Conservation (phyloP, 2,113 vertebrate species). For the Ammodramus savannarum region DNA sequence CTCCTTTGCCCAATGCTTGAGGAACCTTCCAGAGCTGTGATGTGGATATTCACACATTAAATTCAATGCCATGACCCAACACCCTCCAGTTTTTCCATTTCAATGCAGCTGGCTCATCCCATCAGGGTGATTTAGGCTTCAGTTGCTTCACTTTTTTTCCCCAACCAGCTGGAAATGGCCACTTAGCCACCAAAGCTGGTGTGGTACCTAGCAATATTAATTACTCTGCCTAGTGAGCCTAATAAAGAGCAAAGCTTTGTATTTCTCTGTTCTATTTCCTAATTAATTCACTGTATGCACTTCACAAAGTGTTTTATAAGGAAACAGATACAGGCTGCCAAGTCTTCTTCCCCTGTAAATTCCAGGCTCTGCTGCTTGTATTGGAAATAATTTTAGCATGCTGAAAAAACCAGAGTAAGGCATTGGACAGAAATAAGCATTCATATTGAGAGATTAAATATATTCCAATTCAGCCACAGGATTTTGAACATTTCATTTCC, state of each 20-base stretch:
- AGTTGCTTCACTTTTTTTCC: not conserved
- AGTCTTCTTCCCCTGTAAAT: not conserved
- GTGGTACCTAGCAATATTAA: not conserved
- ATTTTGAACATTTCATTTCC: not conserved
- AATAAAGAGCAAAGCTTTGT: not conserved
- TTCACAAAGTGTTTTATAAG: not conserved
- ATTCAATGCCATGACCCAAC: fast-evolving
- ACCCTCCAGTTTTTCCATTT: not conserved
- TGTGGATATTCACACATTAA: not conserved
- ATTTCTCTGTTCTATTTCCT: not conserved
- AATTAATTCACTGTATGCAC: not conserved
- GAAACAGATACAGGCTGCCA: not conserved
- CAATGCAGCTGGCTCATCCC: not conserved
- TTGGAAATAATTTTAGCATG: not conserved
- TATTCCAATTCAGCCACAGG: not conserved
- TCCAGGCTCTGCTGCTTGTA: not conserved
- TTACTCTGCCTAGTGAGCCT: not conserved
- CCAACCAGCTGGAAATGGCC: not conserved
- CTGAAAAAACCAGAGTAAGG: not conserved
- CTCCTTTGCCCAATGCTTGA: not conserved
- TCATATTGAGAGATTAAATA: not conserved
- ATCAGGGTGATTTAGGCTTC: not conserved
- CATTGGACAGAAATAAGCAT: not conserved
- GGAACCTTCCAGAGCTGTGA: not conserved
- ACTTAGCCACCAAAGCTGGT: not conserved